Conservation (phyloP, 2,888 invertebrate genomes). For the Cistogaster globosa region DNA sequence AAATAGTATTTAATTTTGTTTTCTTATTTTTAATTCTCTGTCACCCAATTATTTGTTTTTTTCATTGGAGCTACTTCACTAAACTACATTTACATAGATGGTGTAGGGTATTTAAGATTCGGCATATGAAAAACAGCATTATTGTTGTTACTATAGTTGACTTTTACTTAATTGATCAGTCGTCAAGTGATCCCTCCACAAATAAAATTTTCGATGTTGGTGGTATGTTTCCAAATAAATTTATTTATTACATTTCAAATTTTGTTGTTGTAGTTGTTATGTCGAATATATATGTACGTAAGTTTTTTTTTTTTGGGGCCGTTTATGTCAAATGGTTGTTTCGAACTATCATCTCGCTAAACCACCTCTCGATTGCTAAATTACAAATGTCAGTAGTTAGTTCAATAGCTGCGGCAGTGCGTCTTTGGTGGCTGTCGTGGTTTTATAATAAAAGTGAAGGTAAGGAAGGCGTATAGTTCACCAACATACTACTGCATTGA, state of each 20-base stretch:
- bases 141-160: constrained; percentile 47
- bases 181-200: constrained; percentile 45
- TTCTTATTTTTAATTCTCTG: too few relatives aligned
- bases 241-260: constrained; percentile 53
- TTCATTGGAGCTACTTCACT: too few relatives aligned
- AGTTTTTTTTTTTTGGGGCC: constrained; percentile 3
- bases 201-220: constrained; percentile 53
- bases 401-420: constrained; percentile 38
- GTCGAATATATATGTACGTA: background rate
- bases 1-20: too few relatives aligned
- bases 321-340: constrained; percentile 45
- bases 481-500: constrained; percentile 8
- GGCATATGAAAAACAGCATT: too few relatives aligned
- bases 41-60: too few relatives aligned
- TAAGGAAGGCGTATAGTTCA: constrained; percentile 47
- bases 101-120: too few relatives aligned
- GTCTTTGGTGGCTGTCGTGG: constrained; percentile 18
- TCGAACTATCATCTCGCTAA: constrained; percentile 46
- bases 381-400: constrained; percentile 52
- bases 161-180: constrained; percentile 69
- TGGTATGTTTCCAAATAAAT: constrained; percentile 57
- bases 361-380: constrained; percentile 52
- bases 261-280: constrained; percentile 31
- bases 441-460: constrained; percentile 56
- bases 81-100: too few relatives aligned